Percentiles rank a stretch among this genome's conserved stretches.
phyloP scores from a whole-genome alignment of 2,888 invertebrate genomes.

The Griposia aprilina region DNA sequence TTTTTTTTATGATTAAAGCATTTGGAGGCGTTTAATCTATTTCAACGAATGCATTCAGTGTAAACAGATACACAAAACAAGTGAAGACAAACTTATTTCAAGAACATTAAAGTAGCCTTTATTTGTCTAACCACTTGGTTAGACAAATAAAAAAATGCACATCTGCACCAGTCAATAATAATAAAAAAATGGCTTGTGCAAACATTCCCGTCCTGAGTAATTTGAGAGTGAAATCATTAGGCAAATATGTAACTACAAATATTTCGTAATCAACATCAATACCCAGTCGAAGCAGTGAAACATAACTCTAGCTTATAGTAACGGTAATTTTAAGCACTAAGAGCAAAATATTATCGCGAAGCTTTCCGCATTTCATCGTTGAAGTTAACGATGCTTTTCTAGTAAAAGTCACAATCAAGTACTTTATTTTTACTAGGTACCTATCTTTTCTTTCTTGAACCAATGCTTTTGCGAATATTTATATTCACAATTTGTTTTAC shows the following conservation, averaged over 20 bases:
- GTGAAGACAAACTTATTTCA: neutral
- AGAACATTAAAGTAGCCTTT: neutral
- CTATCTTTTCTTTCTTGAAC: neutral
- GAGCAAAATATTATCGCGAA: conserved; percentile 20
- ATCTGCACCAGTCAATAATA: neutral
- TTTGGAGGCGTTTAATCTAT: conserved; percentile 20
- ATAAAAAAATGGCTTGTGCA: no score
- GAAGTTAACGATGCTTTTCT: conserved; percentile 28
- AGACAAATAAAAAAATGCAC: neutral
- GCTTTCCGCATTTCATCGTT: conserved; percentile 21
- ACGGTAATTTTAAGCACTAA: conserved; percentile 5
- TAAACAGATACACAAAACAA: neutral
- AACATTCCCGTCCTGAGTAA: neutral
- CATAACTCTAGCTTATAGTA: conserved; percentile 6
- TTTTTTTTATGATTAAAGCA: conserved; percentile 25
- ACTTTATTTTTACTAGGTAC: neutral
- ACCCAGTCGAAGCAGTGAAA: neutral
- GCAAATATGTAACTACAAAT: neutral
- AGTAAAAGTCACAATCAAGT: neutral
- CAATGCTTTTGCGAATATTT: neutral
- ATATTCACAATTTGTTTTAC: neutral
- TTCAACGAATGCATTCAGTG: neutral
- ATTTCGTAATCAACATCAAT: neutral
- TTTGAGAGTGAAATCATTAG: conserved; percentile 6
- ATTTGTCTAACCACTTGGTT: no score